These are phyloP conservation scores for Melipona beecheii DNA, from an alignment of 2,888 invertebrate species.

Conservation along the genomic window DNA sequence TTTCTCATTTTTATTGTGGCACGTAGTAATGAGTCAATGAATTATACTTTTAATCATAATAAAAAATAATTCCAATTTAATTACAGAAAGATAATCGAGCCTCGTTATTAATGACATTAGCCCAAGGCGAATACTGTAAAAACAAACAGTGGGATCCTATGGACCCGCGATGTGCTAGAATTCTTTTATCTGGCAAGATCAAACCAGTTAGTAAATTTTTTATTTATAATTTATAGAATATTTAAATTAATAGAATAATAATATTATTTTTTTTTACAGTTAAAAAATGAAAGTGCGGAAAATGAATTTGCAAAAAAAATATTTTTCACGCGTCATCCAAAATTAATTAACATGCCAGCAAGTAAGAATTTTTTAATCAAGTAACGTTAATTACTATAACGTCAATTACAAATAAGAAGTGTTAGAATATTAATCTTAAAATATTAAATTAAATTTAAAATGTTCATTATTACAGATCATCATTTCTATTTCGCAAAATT, in stretches of 20 bases:
- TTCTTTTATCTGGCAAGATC: conserved; percentile 89
- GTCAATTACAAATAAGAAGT: background rate
- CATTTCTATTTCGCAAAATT: conserved; percentile 92
- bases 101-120: conserved; percentile 89
- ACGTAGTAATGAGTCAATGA: too few relatives aligned
- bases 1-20: background rate
- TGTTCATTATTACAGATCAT: conserved; percentile 87
- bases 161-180: conserved; percentile 91
- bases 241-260: background rate
- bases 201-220: conserved; percentile 85
- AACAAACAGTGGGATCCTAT: conserved; percentile 88
- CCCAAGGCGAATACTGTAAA: conserved; percentile 89
- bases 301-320: conserved; percentile 87
- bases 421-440: too few relatives aligned
- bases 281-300: conserved; percentile 86
- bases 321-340: conserved; percentile 89
- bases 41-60: background rate
- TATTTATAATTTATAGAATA: background rate
- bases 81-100: conserved; percentile 87
- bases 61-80: background rate
- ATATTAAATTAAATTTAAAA: background rate
- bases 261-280: conserved; percentile 80
- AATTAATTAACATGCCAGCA: conserved; percentile 88
- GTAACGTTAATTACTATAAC: background rate
- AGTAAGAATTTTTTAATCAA: conserved; percentile 58